These are phyloP conservation scores for Acromyrmex charruanus DNA, from an alignment of 1,140 invertebrate species.

Conservation along the genomic window DNA sequence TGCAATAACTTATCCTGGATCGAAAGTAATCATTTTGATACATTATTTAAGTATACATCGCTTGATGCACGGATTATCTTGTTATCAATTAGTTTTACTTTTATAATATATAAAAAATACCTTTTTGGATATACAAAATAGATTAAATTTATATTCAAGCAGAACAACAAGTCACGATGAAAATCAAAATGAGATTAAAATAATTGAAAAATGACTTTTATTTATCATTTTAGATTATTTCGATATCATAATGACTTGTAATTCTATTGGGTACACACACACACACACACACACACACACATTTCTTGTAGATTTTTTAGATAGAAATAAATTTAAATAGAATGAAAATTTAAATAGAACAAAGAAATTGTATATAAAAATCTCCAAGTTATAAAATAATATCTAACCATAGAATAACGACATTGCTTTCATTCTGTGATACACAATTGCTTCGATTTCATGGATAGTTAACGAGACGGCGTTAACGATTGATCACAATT, in stretches of 20 bases:
- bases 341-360: neutral
- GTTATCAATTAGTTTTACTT: neutral
- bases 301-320: neutral
- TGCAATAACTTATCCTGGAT: conserved; percentile 12
- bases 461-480: neutral
- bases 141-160: neutral
- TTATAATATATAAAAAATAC: neutral
- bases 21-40: conserved; percentile 27
- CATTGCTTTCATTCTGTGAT: conserved; percentile 10
- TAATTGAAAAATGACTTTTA: too few relatives aligned
- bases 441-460: neutral
- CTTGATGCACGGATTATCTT: neutral
- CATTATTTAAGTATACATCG: neutral
- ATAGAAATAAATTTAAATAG: neutral
- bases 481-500: conserved; percentile 23
- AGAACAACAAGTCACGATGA: too few relatives aligned
- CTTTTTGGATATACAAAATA: neutral
- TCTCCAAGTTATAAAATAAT: neutral
- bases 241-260: too few relatives aligned
- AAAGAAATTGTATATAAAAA: conserved; percentile 1
- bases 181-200: too few relatives aligned
- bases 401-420: neutral
- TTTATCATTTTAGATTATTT: too few relatives aligned
- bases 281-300: too few relatives aligned
- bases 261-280: too few relatives aligned